A percentile compares a stretch with the other conserved stretches of the same genome.
Conservation (phyloP, 2,113 vertebrate genomes). For the Zosterops hypoxanthus region DNA sequence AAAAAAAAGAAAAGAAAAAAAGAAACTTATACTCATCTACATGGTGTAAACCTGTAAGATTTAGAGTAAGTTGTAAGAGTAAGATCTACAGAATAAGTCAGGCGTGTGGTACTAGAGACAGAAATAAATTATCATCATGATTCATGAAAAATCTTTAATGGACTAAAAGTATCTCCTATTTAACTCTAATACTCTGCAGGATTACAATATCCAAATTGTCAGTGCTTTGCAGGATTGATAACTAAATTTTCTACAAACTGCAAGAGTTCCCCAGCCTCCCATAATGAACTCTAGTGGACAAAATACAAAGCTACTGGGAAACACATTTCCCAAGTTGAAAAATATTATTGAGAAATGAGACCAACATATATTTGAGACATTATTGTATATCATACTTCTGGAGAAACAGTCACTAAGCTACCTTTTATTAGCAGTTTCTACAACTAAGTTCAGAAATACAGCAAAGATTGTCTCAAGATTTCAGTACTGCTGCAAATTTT, state of each 20-base stretch:
- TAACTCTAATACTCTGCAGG: not conserved
- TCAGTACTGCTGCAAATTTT: conserved; percentile 8
- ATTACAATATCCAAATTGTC: conserved; percentile 3
- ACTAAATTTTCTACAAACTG: not conserved
- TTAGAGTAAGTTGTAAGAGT: not conserved
- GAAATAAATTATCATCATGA: conserved; percentile 5
- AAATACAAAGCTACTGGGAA: not conserved
- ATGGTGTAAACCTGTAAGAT: not conserved
- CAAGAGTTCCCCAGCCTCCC: not conserved
- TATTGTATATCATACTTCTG: conserved; percentile 8
- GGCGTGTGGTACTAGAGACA: not conserved
- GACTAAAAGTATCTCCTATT: conserved; percentile 8
- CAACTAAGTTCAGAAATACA: conserved; percentile 47
- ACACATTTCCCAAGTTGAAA: not conserved
- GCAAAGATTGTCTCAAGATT: conserved; percentile 45
- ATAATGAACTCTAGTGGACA: not conserved
- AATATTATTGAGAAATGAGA: conserved; percentile 4
- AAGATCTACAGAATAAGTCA: not conserved
- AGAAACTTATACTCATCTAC: not conserved
- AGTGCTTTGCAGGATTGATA: not conserved
- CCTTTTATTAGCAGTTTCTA: conserved; percentile 52
- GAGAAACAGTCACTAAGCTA: conserved; percentile 53
- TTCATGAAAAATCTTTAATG: conserved; percentile 29
- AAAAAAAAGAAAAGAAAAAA: not conserved
- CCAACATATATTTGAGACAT: conserved; percentile 19